A percentile compares a stretch with the other conserved stretches of the same genome.
Conservation (phyloP, 2,113 vertebrate species). For the Trachemys scripta region DNA sequence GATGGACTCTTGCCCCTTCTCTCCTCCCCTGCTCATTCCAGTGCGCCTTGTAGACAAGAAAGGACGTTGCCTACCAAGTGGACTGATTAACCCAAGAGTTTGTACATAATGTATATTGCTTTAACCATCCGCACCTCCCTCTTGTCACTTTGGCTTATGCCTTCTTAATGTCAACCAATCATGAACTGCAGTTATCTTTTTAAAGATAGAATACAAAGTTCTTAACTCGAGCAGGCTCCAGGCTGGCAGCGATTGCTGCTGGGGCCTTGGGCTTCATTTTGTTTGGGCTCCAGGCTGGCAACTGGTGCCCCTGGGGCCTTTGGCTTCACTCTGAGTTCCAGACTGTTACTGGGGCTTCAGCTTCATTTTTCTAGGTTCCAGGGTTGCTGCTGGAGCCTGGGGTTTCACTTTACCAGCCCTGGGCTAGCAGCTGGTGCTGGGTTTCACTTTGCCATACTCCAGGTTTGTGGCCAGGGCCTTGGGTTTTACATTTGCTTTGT, state of each 20-base stretch:
- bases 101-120: slow-evolving; percentile 87
- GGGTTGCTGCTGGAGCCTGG: slow-evolving; percentile 51
- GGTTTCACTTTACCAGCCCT: slow-evolving; percentile 41
- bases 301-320: slow-evolving; percentile 33
- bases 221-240: slow-evolving; percentile 29
- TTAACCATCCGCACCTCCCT: slow-evolving; percentile 78
- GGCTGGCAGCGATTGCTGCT: slow-evolving; percentile 20
- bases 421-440: slow-evolving; percentile 57
- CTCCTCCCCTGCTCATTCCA: slow-evolving; percentile 75
- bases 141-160: slow-evolving; percentile 77
- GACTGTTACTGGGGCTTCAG: slow-evolving; percentile 42
- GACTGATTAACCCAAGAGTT: slow-evolving; percentile 81
- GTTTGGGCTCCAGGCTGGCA: slow-evolving; percentile 54
- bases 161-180: slow-evolving; percentile 82
- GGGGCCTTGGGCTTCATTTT: slow-evolving; percentile 43
- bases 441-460: slow-evolving; percentile 38
- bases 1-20: slow-evolving; percentile 72
- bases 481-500: slow-evolving; percentile 49
- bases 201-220: slow-evolving; percentile 65
- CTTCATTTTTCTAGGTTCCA: slow-evolving; percentile 61
- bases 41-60: slow-evolving; percentile 77
- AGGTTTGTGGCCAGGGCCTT: slow-evolving; percentile 59
- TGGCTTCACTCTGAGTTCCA: slow-evolving; percentile 46
- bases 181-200: slow-evolving; percentile 76
- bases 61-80: slow-evolving; percentile 81